Evolutionary conservation across 2,888 invertebrate species (phyloP).

Genomic region (Cantharis rustica): DNA sequence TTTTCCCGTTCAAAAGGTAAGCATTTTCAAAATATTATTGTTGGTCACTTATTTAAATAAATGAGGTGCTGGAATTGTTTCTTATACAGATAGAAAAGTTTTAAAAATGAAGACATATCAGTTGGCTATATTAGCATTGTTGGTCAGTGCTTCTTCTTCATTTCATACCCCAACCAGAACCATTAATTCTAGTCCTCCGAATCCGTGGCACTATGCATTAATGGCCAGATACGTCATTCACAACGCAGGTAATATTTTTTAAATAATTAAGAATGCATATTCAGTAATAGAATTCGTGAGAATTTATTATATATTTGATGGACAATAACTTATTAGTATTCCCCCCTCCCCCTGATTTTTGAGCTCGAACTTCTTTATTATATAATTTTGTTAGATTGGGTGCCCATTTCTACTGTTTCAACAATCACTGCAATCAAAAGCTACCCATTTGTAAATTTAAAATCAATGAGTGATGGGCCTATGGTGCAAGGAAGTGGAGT

Average conservation of each 20-base stretch:
- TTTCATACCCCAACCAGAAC: not conserved
- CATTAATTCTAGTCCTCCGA: slow-evolving; percentile 59
- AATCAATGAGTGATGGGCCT: slow-evolving; percentile 74
- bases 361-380: no score
- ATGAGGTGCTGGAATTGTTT: not conserved
- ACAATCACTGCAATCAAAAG: slow-evolving; percentile 62
- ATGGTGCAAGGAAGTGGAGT: slow-evolving; percentile 69
- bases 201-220: slow-evolving; percentile 64
- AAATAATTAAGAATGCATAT: not conserved
- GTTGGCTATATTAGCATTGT: not conserved
- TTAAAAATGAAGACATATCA: not conserved
- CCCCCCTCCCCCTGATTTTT: not conserved
- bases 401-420: slow-evolving; percentile 72
- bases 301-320: not conserved
- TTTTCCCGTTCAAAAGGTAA: not conserved
- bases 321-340: not conserved
- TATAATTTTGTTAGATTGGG: slow-evolving; percentile 66
- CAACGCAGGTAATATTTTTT: slow-evolving; percentile 62
- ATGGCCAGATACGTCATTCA: slow-evolving; percentile 77
- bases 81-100: not conserved
- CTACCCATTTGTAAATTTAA: slow-evolving; percentile 72
- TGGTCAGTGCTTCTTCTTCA: not conserved
- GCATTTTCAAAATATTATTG: not conserved
- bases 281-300: not conserved
- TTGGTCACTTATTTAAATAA: not conserved